A percentile compares a stretch with the other conserved stretches of the same genome.
Conservation (phyloP, 1,140 invertebrate genomes). For the Lanistes nyassanus region DNA sequence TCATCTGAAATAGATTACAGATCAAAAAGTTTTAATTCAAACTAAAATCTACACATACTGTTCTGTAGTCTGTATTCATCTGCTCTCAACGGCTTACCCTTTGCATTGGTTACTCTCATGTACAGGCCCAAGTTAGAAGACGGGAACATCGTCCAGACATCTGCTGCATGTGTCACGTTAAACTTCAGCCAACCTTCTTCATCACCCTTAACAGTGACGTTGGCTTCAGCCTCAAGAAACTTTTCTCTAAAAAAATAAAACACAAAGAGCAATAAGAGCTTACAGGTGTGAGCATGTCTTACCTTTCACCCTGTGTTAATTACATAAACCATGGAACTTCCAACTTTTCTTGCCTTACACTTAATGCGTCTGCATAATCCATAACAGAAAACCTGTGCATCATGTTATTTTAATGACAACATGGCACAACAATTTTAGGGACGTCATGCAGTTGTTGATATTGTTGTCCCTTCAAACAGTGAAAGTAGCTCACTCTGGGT, state of each 20-base stretch:
- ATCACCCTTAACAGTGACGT: constrained; percentile 51
- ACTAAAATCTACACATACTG: too few species aligned
- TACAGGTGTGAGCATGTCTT: background rate
- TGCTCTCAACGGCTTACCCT: constrained; percentile 29
- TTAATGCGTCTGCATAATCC: background rate
- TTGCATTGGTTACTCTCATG: constrained; percentile 45
- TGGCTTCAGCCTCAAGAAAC: constrained; percentile 50
- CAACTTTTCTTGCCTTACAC: background rate
- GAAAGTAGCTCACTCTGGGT: constrained; percentile 53
- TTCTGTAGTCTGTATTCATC: too few species aligned
- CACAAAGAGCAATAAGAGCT: background rate
- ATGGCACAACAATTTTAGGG: background rate
- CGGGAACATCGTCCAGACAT: constrained; percentile 86
- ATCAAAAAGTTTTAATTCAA: too few species aligned
- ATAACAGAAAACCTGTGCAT: background rate
- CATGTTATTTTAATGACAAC: background rate
- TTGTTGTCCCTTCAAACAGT: background rate
- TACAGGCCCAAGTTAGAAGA: constrained; percentile 89
- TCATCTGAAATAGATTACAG: too few species aligned
- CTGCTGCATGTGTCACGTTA: constrained; percentile 78
- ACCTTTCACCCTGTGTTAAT: background rate
- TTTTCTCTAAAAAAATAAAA: constrained; percentile 54
- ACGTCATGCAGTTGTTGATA: too few species aligned
- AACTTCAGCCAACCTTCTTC: constrained; percentile 81
- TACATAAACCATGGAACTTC: background rate